phyloP scores from a whole-genome alignment of 2,888 invertebrate genomes.

The Cistogaster globosa region DNA sequence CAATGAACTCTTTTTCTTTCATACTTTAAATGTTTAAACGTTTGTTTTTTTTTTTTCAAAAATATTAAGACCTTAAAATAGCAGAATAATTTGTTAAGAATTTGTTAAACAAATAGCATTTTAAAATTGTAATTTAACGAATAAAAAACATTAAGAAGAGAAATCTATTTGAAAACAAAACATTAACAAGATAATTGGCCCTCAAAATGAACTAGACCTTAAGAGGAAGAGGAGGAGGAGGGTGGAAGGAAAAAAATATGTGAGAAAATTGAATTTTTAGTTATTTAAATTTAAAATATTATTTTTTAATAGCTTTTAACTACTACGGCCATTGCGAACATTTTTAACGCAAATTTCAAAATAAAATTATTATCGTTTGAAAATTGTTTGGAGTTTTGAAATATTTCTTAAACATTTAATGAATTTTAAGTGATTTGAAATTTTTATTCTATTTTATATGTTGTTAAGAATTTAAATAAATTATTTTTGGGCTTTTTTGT shows the following conservation, averaged over 20 bases:
- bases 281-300: neutral
- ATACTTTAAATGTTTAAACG: neutral
- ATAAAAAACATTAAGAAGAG: neutral
- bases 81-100: constrained; percentile 50
- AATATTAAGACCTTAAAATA: constrained; percentile 24
- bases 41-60: constrained; percentile 6
- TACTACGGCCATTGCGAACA: neutral
- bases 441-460: neutral
- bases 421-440: neutral
- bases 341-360: neutral
- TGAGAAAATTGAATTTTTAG: neutral
- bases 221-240: neutral
- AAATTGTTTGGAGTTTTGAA: no score
- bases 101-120: constrained; percentile 47
- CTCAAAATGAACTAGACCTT: constrained; percentile 50
- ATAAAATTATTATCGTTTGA: no score
- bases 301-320: neutral
- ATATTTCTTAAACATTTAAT: no score
- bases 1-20: constrained; percentile 57
- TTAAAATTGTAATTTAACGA: neutral
- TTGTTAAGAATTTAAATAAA: neutral
- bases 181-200: constrained; percentile 23
- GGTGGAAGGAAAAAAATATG: neutral
- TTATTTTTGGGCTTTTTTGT: neutral
- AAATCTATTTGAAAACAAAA: constrained; percentile 12